Conservation (phyloP, 2,888 invertebrate genomes). For the Polymixis lichenea region DNA sequence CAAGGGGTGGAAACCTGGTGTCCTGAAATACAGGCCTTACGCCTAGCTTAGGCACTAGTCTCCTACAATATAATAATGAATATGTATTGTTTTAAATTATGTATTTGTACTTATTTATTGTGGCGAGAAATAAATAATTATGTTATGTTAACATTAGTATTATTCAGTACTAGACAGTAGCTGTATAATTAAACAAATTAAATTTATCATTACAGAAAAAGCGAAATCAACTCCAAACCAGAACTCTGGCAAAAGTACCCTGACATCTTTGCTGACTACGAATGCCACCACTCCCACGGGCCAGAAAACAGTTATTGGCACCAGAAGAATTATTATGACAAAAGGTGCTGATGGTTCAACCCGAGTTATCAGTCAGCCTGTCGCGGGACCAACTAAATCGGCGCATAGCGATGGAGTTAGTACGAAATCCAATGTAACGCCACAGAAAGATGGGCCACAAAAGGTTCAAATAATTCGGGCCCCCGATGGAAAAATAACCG, state of each 20-base stretch:
- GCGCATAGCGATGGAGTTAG: constrained; percentile 77
- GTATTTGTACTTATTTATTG: too few species aligned
- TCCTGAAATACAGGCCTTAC: too few species aligned
- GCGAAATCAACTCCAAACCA: constrained; percentile 87
- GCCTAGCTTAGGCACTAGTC: too few species aligned
- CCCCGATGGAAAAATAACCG: constrained; percentile 97
- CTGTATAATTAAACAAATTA: constrained; percentile 1
- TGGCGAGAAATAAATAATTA: too few species aligned
- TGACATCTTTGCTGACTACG: constrained; percentile 92
- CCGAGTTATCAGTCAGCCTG: constrained; percentile 91
- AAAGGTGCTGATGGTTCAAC: constrained; percentile 93
- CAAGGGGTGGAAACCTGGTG: too few species aligned
- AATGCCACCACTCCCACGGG: constrained; percentile 87
- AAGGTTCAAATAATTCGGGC: constrained; percentile 97
- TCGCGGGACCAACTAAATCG: constrained; percentile 83
- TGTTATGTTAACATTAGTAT: neutral
- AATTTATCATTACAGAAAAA: constrained; percentile 77
- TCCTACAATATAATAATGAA: too few species aligned
- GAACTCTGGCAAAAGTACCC: constrained; percentile 91
- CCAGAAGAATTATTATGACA: constrained; percentile 93
- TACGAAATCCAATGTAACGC: constrained; percentile 73
- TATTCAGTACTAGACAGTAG: neutral
- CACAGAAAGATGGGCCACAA: constrained; percentile 91
- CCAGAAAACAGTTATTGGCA: constrained; percentile 92
- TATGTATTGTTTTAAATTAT: too few species aligned